Conservation (phyloP, 2,113 vertebrate species). For the Oncorhynchus clarkii region DNA sequence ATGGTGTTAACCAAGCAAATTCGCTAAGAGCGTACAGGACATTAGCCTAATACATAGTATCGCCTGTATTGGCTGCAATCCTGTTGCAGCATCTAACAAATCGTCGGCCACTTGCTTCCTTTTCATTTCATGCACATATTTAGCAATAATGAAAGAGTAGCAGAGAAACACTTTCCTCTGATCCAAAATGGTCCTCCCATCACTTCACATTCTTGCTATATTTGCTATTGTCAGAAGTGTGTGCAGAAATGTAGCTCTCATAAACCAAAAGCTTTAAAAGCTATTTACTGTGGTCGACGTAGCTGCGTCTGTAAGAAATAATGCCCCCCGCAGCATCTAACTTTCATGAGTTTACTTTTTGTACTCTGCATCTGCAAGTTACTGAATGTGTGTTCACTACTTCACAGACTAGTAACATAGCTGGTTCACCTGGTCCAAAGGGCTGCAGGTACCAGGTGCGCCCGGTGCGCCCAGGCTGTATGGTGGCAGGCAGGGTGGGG, state of each 20-base stretch:
- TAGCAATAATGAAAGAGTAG: no score
- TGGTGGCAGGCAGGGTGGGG: slow-evolving; percentile 82
- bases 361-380: no score
- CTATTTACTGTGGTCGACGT: no score
- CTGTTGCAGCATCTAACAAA: neutral
- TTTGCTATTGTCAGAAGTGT: no score
- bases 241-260: no score
- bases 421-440: slow-evolving; percentile 85
- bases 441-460: slow-evolving; percentile 97
- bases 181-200: neutral
- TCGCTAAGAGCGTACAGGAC: neutral
- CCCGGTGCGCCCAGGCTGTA: slow-evolving; percentile 79
- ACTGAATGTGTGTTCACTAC: no score
- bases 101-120: neutral
- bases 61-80: neutral
- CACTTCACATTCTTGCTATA: neutral
- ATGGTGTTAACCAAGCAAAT: slow-evolving; percentile 3
- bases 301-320: no score
- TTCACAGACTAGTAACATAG: no score
- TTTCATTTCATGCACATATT: slow-evolving; percentile 9
- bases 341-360: no score
- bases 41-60: neutral
- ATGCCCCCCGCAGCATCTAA: no score
- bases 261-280: no score
- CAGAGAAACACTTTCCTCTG: no score